Evolutionary conservation across 2,888 invertebrate species (phyloP).

Genomic region (Odontocerum albicorne): DNA sequence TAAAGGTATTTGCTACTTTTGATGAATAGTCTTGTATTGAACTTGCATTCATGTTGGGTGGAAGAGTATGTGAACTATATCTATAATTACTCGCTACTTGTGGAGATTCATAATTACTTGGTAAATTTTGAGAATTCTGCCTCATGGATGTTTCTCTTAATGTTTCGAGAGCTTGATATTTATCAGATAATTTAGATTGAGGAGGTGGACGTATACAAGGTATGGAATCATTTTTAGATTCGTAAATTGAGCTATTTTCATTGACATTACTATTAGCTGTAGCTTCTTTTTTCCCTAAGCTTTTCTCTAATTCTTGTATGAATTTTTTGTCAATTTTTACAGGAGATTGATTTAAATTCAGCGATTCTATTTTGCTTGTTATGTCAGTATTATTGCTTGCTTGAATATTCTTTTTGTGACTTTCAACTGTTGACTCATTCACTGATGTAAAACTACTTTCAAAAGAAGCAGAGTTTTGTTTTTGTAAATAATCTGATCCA

Average conservation of each 20-base stretch:
- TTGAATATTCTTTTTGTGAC: constrained; percentile 6
- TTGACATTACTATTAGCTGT: constrained; percentile 48
- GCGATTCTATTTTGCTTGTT: constrained; percentile 20
- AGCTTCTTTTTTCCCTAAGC: constrained; percentile 53
- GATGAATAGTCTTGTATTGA: constrained; percentile 12
- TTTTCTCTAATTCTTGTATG: constrained; percentile 66
- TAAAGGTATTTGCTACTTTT: constrained; percentile 15
- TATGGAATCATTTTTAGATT: constrained; percentile 15
- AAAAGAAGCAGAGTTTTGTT: too few relatives aligned
- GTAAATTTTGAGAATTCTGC: constrained; percentile 10
- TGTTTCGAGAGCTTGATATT: constrained; percentile 32
- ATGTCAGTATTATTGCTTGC: not conserved
- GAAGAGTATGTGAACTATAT: constrained; percentile 31
- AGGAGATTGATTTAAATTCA: constrained; percentile 20
- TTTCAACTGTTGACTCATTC: constrained; percentile 10
- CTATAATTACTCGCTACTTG: constrained; percentile 17
- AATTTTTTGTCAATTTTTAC: constrained; percentile 57
- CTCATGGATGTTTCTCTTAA: constrained; percentile 23
- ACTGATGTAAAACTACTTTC: constrained; percentile 21
- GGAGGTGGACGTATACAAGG: constrained; percentile 38
- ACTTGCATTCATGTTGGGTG: constrained; percentile 16
- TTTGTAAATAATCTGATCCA: too few relatives aligned
- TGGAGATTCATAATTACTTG: constrained; percentile 18
- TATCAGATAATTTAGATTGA: constrained; percentile 42
- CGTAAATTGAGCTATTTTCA: constrained; percentile 35